Evolutionary conservation across 2,888 invertebrate species (phyloP), one percentile per base, ranked within the genome.

Genomic region (Amphiduros pacificus): DNA sequence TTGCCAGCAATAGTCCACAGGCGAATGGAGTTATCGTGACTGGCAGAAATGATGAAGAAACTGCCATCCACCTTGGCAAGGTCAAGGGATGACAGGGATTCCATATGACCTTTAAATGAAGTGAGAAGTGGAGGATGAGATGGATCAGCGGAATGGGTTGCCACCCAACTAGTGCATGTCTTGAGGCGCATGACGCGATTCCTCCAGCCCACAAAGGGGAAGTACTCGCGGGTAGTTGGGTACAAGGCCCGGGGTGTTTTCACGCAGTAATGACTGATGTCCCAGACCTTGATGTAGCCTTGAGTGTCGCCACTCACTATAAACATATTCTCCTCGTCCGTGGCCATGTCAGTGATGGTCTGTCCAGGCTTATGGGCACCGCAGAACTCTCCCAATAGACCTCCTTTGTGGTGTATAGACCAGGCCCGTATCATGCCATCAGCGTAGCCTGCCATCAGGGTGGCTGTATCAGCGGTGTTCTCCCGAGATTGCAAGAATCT

Each of bases 351-450:
- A 20, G 89, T 84, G 50, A 89, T 88, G 48, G 71, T 71, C 59
- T 77, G 75, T 74, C 88, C 75, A 0, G 86, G 84, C 29, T 86
- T 85, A 79, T 92, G 91, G 48, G 89, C 86, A 2, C 88, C 89
- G 50, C 84, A 86, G 82, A 92, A 93, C 28, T 89, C 85, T 29
- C 87, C 87, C 61, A 90, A 82, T 79, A 87, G 89, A 6, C 90
- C 90, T 14, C 90, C 91, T n/a, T 86, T 87, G 40, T 88, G 86
- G 80, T 91, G 90, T 79, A 91, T 90, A 20, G 91, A 91, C 90
- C 92, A 93, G 26, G 89, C 86, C 83, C 93, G 90, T 5, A 83
- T 85, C 62, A 86, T 84, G 0, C 93, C 93, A 68, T 90, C 90
- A 75, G 90, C 90, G 65, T 92, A 82, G 0, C 90, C 86, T 0